These are phyloP conservation scores for Psittacula derbiana DNA, from an alignment of 2,797 vertebrate species.

Conservation along the genomic window DNA sequence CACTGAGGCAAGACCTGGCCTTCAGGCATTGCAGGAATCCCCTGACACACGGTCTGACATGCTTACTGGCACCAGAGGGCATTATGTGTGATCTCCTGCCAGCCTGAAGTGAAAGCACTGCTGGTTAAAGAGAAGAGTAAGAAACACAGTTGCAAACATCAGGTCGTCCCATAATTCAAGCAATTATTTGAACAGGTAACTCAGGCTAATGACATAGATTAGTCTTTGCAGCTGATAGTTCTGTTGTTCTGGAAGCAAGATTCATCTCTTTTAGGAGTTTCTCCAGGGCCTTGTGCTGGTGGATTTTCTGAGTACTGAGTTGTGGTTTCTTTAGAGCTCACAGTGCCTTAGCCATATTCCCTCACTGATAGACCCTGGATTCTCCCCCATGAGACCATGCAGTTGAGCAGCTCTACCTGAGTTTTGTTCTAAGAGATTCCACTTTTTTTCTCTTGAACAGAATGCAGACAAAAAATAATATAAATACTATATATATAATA, in stretches of 20 bases:
- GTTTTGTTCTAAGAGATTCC: background rate
- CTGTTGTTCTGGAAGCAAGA: background rate
- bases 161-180: background rate
- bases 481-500: too few relatives aligned
- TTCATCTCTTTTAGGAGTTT: background rate
- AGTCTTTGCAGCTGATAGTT: background rate
- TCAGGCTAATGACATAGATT: background rate
- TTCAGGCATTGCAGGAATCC: background rate
- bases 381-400: background rate
- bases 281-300: background rate
- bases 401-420: background rate
- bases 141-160: background rate
- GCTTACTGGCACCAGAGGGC: background rate
- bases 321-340: background rate
- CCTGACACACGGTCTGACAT: background rate
- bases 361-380: background rate
- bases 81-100: background rate
- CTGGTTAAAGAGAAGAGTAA: background rate
- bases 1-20: background rate
- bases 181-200: background rate
- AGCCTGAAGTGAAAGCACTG: background rate
- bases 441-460: background rate
- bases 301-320: rapidly evolving
- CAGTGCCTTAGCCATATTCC: background rate
- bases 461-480: background rate